Conservation (phyloP, 2,113 vertebrate genomes). For the Rhodinocichla rosea region DNA sequence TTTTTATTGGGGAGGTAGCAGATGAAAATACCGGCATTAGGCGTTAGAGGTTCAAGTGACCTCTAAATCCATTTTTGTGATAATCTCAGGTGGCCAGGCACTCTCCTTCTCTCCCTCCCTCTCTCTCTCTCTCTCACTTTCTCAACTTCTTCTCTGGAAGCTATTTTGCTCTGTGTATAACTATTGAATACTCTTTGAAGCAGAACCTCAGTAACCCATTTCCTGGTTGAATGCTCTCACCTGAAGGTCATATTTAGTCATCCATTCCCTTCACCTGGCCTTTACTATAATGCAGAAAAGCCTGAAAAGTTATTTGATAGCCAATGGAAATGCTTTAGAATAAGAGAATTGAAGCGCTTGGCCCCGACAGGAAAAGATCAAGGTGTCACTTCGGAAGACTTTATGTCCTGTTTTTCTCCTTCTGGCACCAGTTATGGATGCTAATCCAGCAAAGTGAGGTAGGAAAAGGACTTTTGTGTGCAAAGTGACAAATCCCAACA, state of each 20-base stretch:
- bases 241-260: slow-evolving; percentile 17
- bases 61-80: background rate
- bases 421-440: background rate
- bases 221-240: slow-evolving; percentile 28
- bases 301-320: background rate
- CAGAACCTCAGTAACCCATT: slow-evolving; percentile 35
- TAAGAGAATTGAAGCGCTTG: background rate
- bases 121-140: background rate
- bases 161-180: background rate
- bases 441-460: background rate
- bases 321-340: background rate
- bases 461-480: background rate
- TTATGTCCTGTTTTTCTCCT: background rate
- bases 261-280: background rate
- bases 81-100: background rate
- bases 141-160: background rate
- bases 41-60: background rate
- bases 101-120: too few species aligned
- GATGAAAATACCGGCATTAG: background rate
- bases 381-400: background rate
- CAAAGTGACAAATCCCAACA: background rate
- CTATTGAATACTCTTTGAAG: slow-evolving; percentile 39
- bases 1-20: background rate
- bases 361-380: background rate
- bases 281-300: background rate